phyloP scores from a whole-genome alignment of 2,888 invertebrate species.

The Aproaerema taeniolella region DNA sequence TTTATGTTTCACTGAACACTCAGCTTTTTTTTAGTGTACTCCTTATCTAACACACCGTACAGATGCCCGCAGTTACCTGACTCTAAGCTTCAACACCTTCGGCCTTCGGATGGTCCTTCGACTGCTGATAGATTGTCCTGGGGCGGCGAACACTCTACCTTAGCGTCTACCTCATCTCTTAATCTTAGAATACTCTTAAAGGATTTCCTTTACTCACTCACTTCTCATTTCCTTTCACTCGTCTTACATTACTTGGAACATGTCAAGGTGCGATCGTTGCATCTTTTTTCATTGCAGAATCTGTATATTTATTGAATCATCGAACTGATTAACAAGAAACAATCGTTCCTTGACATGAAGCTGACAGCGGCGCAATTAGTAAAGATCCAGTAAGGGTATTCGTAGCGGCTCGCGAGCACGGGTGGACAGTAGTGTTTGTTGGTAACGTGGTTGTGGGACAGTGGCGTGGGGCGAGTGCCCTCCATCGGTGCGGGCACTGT shows the following conservation, averaged over 20 bases:
- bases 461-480: conserved; percentile 70
- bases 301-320: too few relatives aligned
- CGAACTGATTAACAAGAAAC: too few relatives aligned
- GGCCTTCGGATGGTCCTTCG: conserved; percentile 61
- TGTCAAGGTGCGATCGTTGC: too few relatives aligned
- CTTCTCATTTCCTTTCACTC: too few relatives aligned
- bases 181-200: conserved; percentile 53
- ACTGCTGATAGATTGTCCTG: conserved; percentile 43
- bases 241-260: too few relatives aligned
- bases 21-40: conserved; percentile 75
- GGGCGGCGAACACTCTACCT: conserved; percentile 60
- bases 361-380: too few relatives aligned
- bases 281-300: too few relatives aligned
- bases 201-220: conserved; percentile 30
- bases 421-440: conserved; percentile 47
- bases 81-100: conserved; percentile 75
- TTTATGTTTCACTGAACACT: conserved; percentile 74
- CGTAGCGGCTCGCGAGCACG: conserved; percentile 10
- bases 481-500: conserved; percentile 75
- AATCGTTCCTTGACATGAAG: too few relatives aligned
- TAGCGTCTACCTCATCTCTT: conserved; percentile 49
- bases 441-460: conserved; percentile 73
- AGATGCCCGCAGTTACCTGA: conserved; percentile 78
- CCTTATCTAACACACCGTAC: conserved; percentile 75
- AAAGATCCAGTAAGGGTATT: conserved; percentile 15